Evolutionary conservation across 2,888 invertebrate species (phyloP).

Genomic region (Aporophyla lueneburgensis): DNA sequence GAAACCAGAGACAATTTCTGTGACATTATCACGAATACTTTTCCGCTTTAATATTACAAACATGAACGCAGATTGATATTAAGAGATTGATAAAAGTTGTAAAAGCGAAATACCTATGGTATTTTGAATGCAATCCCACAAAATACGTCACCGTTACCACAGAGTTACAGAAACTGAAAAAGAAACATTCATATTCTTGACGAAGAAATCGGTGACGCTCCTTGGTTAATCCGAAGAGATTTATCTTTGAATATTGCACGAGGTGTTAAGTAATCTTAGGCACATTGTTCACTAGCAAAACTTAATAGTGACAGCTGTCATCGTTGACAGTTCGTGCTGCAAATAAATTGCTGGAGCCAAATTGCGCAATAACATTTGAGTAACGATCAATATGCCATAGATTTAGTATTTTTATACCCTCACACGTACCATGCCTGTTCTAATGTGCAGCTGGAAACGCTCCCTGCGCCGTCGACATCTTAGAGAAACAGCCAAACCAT

Average conservation of each 20-base stretch:
- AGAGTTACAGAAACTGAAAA: neutral
- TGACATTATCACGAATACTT: too few relatives aligned
- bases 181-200: neutral
- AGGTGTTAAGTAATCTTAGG: neutral
- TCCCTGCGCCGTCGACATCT: too few relatives aligned
- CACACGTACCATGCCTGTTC: neutral
- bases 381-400: neutral
- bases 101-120: constrained; percentile 16
- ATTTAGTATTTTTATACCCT: neutral
- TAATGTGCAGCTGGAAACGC: neutral
- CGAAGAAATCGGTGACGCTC: neutral
- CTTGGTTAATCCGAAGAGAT: constrained; percentile 1
- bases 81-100: neutral
- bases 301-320: constrained; percentile 5
- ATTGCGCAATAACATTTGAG: neutral
- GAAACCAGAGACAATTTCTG: too few relatives aligned
- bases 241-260: constrained; percentile 6
- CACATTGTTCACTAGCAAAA: neutral
- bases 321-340: constrained; percentile 2
- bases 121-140: neutral
- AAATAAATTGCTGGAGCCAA: neutral
- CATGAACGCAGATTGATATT: too few relatives aligned
- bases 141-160: constrained; percentile 11
- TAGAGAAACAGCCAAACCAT: neutral
- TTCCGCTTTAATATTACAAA: too few relatives aligned